Evolutionary conservation across 35 echinoderm and acorn worm genomes (phyloP), one percentile per base, ranked within the genome.

Genomic region (Anneissia japonica): DNA sequence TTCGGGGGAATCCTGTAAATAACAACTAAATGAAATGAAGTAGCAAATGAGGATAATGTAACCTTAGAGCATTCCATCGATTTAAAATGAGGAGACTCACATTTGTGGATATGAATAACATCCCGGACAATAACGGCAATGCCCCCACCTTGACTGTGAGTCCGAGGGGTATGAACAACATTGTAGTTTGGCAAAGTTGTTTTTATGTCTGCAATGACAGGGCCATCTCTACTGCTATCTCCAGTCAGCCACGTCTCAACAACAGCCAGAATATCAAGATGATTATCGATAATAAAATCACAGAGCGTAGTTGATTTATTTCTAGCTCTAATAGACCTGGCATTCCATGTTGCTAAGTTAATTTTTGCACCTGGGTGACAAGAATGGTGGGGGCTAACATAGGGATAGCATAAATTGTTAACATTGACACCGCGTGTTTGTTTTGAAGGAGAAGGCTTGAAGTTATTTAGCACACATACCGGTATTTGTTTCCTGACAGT

Each of bases 301-400:
- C 46, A 76, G 23, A 89, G 0, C 17, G 76, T 46, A n/a, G 81
- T 74, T n/a, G 39, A 29, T 75, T 89, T 84, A 29, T 82, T 38
- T 74, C 75, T 84, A 13, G 73, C 86, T 30, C 43, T 84, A 7
- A 86, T 31, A 28, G 88, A 84, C 33, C 80, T 89, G 64, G 88
- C 88, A 84, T 89, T 89, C 39, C 84, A 86, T 19, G 38, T 30
- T 32, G 56, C 51, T 33, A 86, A 86, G 13, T 30, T 46, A 21
- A 31, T 30, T 30, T 16, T 37, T 1, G 33, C 4, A 33, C n/a
- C 35, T 39, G 34, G 16, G 37, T 41, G 23, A 23, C 39, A 4
- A 83, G 45, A 30, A 33, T 4, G 26, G 26, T 23, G 26, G 4
- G 4, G 73, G 26, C 4, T 75, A 14, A 43, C n/a, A n/a, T 43